These are phyloP conservation scores for Pseudomyrmex cubaensis DNA, from an alignment of 1,140 invertebrate genomes.

Conservation along the genomic window DNA sequence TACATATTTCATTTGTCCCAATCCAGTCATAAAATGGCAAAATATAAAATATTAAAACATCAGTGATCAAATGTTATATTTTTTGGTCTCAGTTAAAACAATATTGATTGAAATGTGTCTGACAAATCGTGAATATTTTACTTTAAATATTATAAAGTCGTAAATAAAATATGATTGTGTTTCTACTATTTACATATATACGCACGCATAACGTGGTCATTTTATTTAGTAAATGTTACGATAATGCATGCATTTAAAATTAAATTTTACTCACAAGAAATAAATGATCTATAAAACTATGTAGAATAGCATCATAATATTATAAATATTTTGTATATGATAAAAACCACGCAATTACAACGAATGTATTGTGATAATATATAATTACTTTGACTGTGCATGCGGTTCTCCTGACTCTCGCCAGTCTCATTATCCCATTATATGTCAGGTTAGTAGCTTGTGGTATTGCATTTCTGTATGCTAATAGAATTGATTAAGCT, in stretches of 20 bases:
- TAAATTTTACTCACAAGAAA: conserved; percentile 4
- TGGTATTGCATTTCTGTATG: background rate
- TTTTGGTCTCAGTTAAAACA: conserved; percentile 2
- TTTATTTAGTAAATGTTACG: conserved; percentile 6
- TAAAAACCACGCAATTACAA: conserved; percentile 69
- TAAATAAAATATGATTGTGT: conserved; percentile 11
- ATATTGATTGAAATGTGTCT: background rate
- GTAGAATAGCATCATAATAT: background rate
- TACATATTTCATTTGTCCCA: conserved; percentile 14
- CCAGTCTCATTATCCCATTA: conserved; percentile 83
- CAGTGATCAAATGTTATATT: conserved; percentile 8
- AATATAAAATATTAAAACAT: conserved; percentile 22
- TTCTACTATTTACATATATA: background rate
- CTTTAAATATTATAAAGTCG: background rate
- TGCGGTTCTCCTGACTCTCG: conserved; percentile 86
- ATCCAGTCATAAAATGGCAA: conserved; percentile 29
- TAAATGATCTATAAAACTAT: background rate
- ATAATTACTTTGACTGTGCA: conserved; percentile 85
- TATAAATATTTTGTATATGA: conserved; percentile 20
- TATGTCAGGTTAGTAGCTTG: conserved; percentile 83
- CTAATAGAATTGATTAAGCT: conserved; percentile 12
- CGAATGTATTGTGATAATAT: conserved; percentile 75
- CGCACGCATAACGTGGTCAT: conserved; percentile 11
- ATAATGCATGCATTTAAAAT: conserved; percentile 45
- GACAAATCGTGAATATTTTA: background rate